Percentiles rank a stretch among this genome's conserved stretches.
phyloP scores from a whole-genome alignment of 64 coral and sea anemone species.

The Acropora tenuis region DNA sequence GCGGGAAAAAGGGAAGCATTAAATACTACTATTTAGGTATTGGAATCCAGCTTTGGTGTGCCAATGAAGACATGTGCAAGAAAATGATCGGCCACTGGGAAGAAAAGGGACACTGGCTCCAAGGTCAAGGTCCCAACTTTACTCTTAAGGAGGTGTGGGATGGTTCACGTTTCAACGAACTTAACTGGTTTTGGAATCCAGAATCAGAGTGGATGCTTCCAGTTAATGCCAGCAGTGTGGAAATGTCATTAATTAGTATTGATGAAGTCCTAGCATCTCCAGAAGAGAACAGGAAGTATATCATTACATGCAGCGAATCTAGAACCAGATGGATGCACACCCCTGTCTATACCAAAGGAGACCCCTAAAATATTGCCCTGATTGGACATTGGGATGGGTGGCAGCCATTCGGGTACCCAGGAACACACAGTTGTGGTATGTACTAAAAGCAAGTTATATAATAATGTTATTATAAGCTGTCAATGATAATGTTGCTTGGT shows the following conservation, averaged over 20 bases:
- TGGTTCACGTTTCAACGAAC: constrained; percentile 8
- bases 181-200: constrained; percentile 33
- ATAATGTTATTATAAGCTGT: not conserved
- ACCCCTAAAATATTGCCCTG: constrained; percentile 26
- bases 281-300: not conserved
- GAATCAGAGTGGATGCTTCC: constrained; percentile 25
- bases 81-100: constrained; percentile 38
- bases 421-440: constrained; percentile 28
- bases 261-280: constrained; percentile 5
- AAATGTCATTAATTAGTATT: not conserved
- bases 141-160: not conserved
- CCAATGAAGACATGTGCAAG: not conserved
- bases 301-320: constrained; percentile 7
- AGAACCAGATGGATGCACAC: not conserved
- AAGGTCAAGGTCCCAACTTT: constrained; percentile 6
- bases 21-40: constrained; percentile 39
- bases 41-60: constrained; percentile 2
- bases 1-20: constrained; percentile 34
- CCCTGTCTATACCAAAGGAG: not conserved
- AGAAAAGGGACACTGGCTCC: constrained; percentile 13
- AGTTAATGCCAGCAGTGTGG: not conserved
- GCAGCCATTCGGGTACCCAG: constrained; percentile 26
- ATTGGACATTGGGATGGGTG: constrained; percentile 55
- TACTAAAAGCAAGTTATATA: constrained; percentile 3
- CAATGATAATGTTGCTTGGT: constrained; percentile 3